Evolutionary conservation across 2,113 vertebrate genomes (phyloP), one percentile per base, ranked within the genome.

Genomic region (Herpailurus yagouaroundi): DNA sequence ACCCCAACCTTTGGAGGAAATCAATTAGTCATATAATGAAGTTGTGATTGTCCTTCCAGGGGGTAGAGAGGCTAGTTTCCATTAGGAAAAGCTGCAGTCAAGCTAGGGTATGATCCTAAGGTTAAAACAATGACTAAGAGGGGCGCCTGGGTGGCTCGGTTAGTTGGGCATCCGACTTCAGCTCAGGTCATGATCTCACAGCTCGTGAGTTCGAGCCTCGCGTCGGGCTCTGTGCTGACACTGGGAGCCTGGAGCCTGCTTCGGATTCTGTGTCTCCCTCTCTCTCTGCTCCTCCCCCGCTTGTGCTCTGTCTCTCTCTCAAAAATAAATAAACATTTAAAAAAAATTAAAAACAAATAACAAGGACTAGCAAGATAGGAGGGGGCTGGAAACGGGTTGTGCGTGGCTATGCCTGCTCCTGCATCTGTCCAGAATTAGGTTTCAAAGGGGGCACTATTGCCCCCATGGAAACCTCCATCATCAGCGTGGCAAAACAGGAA

Each of bases 341-440:
- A 60, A 9, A 21, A 60, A 45, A 0, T 45, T 60, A 19, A 60
- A 60, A 60, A 57, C 55, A 60, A 7, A 23, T 3, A 60, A 60
- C n/a, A 36, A 89, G 31, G 31, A 14, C 1, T 3, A 36, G 45
- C 45, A 36, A 48, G 66, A 14, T 2, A 25, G 15, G 13, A 33
- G 33, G 12, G 1, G 76, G 18, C 36, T 27, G 38, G 33, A 2
- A 69, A 36, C 60, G 4, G 52, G 3, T 0, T 11, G 1, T 13
- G 4, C 4, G n/a, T n/a, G 74, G 9, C n/a, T 15, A 33, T 0
- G 15, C 15, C 66, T 9, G n/a, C 14, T 19, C 55, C 50, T 33
- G 88, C 4, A 1, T 29, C 50, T 9, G 2, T 57, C 50, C 33
- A 69, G 31, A 84, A 57, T 38, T 25, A 69, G 80, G 4, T 45